Percentiles rank a stretch among this genome's conserved stretches.
phyloP scores from a whole-genome alignment of 2,797 vertebrate species.

The Sitta carolinensis region DNA sequence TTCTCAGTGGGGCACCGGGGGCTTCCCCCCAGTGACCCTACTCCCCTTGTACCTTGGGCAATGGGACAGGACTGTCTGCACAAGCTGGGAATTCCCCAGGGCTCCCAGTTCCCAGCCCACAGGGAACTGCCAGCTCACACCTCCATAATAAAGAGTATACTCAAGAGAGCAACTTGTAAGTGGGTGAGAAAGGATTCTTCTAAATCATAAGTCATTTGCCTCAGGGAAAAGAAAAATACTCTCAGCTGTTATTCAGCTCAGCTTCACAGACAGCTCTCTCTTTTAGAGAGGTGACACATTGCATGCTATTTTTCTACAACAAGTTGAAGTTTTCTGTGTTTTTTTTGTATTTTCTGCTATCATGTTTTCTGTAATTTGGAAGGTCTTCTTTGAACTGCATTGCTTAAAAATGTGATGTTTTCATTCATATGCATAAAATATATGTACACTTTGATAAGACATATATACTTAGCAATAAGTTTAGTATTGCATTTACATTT shows the following conservation, averaged over 20 bases:
- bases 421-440: neutral
- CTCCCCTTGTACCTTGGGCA: fast-evolving
- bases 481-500: neutral
- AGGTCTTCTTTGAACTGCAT: neutral
- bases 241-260: neutral
- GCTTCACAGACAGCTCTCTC: neutral
- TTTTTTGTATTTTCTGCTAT: neutral
- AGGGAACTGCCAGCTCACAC: neutral
- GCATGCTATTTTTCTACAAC: neutral
- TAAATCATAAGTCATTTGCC: neutral
- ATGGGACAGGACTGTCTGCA: neutral
- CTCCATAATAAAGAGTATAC: neutral
- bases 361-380: neutral
- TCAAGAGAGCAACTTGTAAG: neutral
- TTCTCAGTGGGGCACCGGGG: fast-evolving
- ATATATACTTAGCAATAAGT: neutral
- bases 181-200: neutral
- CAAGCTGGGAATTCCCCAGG: neutral
- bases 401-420: neutral
- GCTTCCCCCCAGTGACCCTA: neutral
- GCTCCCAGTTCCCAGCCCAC: neutral
- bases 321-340: neutral
- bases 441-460: neutral
- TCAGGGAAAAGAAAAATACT: neutral
- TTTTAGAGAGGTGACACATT: neutral